phyloP scores from a whole-genome alignment of 2,113 vertebrate genomes.

The Dryoscopus gambensis region DNA sequence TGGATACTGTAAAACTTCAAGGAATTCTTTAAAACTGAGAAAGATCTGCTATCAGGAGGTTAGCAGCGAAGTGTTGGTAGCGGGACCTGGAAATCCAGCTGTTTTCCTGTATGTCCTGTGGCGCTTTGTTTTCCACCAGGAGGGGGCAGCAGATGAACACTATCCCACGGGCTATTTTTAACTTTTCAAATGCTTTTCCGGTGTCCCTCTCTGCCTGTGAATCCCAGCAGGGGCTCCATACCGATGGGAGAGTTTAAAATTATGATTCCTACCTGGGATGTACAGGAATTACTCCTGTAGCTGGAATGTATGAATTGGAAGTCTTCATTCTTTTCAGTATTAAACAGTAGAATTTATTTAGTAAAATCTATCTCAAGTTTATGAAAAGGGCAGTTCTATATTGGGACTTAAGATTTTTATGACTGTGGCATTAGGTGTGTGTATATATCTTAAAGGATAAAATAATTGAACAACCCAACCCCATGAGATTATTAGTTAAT shows the following conservation, averaged over 20 bases:
- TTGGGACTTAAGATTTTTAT: neutral
- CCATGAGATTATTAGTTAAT: neutral
- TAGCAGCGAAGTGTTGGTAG: neutral
- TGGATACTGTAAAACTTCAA: neutral
- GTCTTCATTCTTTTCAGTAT: neutral
- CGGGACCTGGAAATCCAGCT: accelerated
- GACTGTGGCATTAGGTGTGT: neutral
- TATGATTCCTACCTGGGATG: neutral
- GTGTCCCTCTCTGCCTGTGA: neutral
- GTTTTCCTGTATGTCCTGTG: neutral
- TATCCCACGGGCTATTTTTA: neutral
- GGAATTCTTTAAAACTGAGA: neutral
- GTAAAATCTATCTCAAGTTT: neutral
- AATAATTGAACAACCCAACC: accelerated
- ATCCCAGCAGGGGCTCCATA: neutral
- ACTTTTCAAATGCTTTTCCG: neutral
- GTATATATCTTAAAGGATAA: neutral
- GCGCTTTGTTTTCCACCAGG: neutral
- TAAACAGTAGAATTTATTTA: neutral
- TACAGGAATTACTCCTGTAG: neutral
- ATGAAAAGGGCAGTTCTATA: neutral
- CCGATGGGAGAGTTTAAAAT: neutral
- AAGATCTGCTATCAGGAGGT: neutral
- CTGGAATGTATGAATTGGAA: neutral
- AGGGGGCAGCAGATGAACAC: constrained; percentile 31